Evolutionary conservation across 2,888 invertebrate species (phyloP).

Genomic region (Lochmaea crataegi): DNA sequence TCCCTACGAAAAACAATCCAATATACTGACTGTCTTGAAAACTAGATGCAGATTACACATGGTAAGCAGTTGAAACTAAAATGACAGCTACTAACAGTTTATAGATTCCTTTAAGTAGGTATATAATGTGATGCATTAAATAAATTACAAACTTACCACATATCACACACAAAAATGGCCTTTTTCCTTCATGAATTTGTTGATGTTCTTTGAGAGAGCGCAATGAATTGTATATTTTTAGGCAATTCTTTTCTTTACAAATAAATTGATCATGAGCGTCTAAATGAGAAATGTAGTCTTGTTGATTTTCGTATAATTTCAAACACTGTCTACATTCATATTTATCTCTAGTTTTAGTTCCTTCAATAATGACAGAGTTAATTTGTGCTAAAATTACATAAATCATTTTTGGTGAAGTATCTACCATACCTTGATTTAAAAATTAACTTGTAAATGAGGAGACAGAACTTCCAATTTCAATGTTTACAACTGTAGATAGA

Average conservation of each 20-base stretch:
- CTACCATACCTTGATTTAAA: no score
- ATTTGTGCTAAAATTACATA: background rate
- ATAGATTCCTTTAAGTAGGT: no score
- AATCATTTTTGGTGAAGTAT: background rate
- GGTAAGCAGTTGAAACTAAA: no score
- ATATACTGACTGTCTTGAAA: slow-evolving; percentile 10
- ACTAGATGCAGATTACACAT: background rate
- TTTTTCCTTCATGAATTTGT: slow-evolving; percentile 53
- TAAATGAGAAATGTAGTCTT: slow-evolving; percentile 25
- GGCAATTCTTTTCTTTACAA: slow-evolving; percentile 50
- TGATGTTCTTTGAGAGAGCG: slow-evolving; percentile 52
- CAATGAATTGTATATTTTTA: slow-evolving; percentile 49
- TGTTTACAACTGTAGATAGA: no score
- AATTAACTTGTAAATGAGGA: no score
- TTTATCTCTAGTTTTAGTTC: slow-evolving; percentile 5
- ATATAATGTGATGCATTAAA: no score
- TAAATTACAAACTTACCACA: slow-evolving; percentile 54
- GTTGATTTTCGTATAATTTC: slow-evolving; percentile 38
- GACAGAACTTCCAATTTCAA: no score
- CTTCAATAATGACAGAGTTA: background rate
- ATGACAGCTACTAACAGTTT: no score
- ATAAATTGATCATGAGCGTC: slow-evolving; percentile 42
- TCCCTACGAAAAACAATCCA: slow-evolving; percentile 48
- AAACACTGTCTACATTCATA: slow-evolving; percentile 37
- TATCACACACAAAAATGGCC: slow-evolving; percentile 55